Evolutionary conservation across 2,888 invertebrate genomes (phyloP).

Genomic region (Minunthozetes semirufus): DNA sequence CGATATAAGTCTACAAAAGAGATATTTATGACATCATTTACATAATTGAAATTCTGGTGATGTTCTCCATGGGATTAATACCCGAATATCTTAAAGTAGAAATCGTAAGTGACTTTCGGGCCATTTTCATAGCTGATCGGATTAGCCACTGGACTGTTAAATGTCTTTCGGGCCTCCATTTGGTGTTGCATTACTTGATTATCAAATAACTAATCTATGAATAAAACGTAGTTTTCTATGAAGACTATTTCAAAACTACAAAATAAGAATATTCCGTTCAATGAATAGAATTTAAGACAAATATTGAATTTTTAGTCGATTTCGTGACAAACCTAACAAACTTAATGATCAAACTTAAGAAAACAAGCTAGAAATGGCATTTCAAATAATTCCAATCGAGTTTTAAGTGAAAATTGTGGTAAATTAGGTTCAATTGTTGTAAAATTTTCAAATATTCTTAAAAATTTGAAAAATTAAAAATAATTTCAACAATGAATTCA

Average conservation of each 20-base stretch:
- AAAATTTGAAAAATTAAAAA: too few species aligned
- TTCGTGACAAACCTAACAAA: background rate
- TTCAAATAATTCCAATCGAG: too few species aligned
- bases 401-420: too few species aligned
- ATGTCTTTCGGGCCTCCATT: constrained; percentile 32
- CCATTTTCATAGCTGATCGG: constrained; percentile 30
- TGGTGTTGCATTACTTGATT: constrained; percentile 7
- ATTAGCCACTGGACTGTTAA: constrained; percentile 25
- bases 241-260: background rate
- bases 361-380: background rate
- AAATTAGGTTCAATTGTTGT: too few species aligned
- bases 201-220: background rate
- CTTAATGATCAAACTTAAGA: constrained; percentile 2
- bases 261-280: background rate
- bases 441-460: too few species aligned
- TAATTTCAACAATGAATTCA: too few species aligned
- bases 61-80: background rate
- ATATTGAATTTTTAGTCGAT: background rate
- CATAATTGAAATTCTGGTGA: too few species aligned
- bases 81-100: constrained; percentile 38
- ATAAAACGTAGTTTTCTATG: background rate
- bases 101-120: constrained; percentile 36
- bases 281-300: background rate
- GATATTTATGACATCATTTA: background rate
- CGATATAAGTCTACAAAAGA: constrained; percentile 35